Evolutionary conservation across 2,113 vertebrate species (phyloP).

Genomic region (Archocentrus centrarchus): DNA sequence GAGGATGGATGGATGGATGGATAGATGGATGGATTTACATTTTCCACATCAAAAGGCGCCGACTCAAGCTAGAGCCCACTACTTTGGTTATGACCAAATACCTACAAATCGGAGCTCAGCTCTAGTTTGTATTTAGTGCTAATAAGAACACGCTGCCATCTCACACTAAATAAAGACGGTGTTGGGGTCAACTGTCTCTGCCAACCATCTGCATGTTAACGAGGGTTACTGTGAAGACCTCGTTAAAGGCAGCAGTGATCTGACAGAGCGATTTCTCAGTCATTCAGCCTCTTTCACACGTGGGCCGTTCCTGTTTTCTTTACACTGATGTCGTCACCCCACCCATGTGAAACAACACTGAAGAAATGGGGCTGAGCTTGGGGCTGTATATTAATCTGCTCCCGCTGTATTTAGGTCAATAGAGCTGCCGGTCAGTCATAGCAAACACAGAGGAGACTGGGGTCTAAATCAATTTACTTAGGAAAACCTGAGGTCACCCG

Average conservation of each 20-base stretch:
- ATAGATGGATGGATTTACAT: too few relatives aligned
- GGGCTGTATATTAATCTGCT: slow-evolving; percentile 37
- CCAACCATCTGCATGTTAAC: not conserved
- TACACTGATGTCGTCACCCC: not conserved
- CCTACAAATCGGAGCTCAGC: not conserved
- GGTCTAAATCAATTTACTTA: slow-evolving; percentile 54
- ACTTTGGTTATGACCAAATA: not conserved
- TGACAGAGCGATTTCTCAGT: not conserved
- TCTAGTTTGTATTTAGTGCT: not conserved
- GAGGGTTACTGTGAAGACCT: not conserved
- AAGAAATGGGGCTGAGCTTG: not conserved
- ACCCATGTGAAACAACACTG: slow-evolving; percentile 17
- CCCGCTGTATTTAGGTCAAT: slow-evolving; percentile 42
- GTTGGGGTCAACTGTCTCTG: not conserved
- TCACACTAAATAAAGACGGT: not conserved
- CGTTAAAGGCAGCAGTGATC: not conserved
- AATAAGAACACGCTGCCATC: not conserved
- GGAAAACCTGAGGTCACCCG: slow-evolving; percentile 47
- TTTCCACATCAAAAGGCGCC: too few relatives aligned
- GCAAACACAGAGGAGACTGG: slow-evolving; percentile 51
- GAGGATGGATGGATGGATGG: too few relatives aligned
- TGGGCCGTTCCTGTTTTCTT: not conserved
- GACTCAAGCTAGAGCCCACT: not conserved
- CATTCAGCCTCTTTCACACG: not conserved
- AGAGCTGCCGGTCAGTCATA: slow-evolving; percentile 26